Evolutionary conservation across 2,888 invertebrate genomes (phyloP).

Genomic region (Lithophane semibrunnea): DNA sequence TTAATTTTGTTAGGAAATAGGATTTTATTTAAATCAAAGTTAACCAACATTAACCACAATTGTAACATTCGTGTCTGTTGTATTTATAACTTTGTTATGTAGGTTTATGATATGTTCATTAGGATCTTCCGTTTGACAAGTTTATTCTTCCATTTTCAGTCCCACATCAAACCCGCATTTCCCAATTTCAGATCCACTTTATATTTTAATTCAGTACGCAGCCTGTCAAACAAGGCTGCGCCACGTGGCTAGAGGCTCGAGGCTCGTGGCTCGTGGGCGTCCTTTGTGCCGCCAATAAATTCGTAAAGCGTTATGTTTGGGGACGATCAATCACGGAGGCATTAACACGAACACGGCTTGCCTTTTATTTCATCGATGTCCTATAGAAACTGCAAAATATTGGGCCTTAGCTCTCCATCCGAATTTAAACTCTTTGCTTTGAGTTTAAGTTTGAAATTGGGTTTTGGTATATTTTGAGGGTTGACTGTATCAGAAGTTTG

Average conservation of each 20-base stretch:
- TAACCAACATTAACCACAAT: too few species aligned
- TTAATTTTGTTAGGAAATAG: not conserved
- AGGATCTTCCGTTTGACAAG: not conserved
- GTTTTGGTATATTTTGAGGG: constrained; percentile 1
- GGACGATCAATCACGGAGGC: constrained; percentile 60
- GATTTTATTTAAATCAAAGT: not conserved
- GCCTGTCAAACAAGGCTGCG: constrained; percentile 25
- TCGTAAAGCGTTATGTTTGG: constrained; percentile 56
- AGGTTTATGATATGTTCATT: not conserved
- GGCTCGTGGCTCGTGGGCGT: not conserved
- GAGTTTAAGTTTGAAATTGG: constrained; percentile 17
- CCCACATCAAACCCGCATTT: not conserved
- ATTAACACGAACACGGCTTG: constrained; percentile 51
- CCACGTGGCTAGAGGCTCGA: constrained; percentile 20
- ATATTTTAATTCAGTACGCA: constrained; percentile 42
- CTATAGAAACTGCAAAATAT: constrained; percentile 47
- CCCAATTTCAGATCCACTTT: constrained; percentile 37
- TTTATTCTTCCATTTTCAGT: constrained; percentile 6
- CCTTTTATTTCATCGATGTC: constrained; percentile 59
- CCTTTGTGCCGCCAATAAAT: constrained; percentile 57
- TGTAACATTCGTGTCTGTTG: not conserved
- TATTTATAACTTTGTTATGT: not conserved
- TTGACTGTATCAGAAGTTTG: constrained; percentile 41
- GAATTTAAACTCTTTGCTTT: constrained; percentile 26
- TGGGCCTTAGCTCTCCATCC: not conserved